Conservation (phyloP, 2,113 vertebrate species). For the Eleginops maclovinus region DNA sequence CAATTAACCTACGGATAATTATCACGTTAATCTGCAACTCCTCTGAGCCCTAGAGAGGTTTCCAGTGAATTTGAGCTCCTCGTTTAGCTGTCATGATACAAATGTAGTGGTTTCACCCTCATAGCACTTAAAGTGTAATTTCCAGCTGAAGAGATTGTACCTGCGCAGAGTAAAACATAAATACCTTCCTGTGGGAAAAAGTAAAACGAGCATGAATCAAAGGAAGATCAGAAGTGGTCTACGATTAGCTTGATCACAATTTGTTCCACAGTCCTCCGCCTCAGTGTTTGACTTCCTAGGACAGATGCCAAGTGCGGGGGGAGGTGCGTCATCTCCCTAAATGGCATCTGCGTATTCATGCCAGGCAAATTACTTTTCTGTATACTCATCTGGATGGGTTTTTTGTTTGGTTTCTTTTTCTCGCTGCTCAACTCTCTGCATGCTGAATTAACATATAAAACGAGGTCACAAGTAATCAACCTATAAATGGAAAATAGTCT, state of each 20-base stretch:
- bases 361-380: constrained; percentile 38
- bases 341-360: constrained; percentile 46
- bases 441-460: constrained; percentile 54
- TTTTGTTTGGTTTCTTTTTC: constrained; percentile 11
- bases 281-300: not conserved
- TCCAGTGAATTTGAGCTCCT: not conserved
- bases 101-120: not conserved
- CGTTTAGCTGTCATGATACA: not conserved
- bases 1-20: not conserved
- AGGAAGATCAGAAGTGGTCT: not conserved
- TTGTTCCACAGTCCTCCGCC: not conserved
- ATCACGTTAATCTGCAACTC: not conserved
- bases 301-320: constrained; percentile 2
- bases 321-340: constrained; percentile 9
- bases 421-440: not conserved
- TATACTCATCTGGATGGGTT: constrained; percentile 33
- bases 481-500: constrained; percentile 27
- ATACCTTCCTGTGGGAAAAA: not conserved
- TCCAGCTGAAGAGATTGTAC: not conserved
- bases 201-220: not conserved
- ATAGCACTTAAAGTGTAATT: not conserved
- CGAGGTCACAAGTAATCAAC: constrained; percentile 63
- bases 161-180: not conserved
- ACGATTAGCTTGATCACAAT: not conserved
- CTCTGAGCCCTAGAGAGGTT: not conserved